Base-by-base conservation (phyloP, 2,888 invertebrate species). In the Cecidostiba fungosa region DNA sequence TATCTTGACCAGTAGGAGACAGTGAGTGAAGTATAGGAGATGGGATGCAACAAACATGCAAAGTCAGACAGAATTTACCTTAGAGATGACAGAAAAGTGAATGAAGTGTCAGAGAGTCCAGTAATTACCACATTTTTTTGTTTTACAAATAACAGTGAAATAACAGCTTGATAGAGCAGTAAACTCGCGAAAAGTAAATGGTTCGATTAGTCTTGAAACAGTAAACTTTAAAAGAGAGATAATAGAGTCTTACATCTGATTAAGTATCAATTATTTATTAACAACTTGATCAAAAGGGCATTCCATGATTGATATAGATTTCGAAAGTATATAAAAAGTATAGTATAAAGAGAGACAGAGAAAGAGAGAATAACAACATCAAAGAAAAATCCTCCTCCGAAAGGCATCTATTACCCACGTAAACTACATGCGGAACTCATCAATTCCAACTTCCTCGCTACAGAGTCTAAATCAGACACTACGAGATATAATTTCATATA, bases 21-120 rank as follows among this genome's bases (percentile, higher is more conserved):
- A 43, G 12, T 12, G 12, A 50, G 19, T 47, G 72, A 79, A n/a
- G 62, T 10, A 77, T 39, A 3, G 47, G 26, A 69, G 29, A 43
- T 6, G 39, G 19, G 50, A 50, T 72, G 39, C 47, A 82, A 72
- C 23, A 83, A 14, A 36, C 82, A 79, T 79, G 76, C 78, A 82
- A 70, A 85, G 74, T 72, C 39, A 83, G 82, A 73, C 32, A 69
- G 72, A 79, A n/a, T 66, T 80, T 85, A 81, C 77, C 85, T 82
- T 85, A 26, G n/a, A 72, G 73, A 85, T 81, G 77, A 81, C 39
- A 85, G 77, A 81, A 82, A 77, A 81, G 77, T 85, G 72, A 76
- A 72, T 39, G 77, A 66, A 77, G 81, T 62, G 26, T 82, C 16
- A 77, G 59, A 81, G 77, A 77, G 39, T 77, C 77, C 81, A 77